Base-by-base conservation (phyloP, 2,888 invertebrate species). In the Ceriagrion tenellum region DNA sequence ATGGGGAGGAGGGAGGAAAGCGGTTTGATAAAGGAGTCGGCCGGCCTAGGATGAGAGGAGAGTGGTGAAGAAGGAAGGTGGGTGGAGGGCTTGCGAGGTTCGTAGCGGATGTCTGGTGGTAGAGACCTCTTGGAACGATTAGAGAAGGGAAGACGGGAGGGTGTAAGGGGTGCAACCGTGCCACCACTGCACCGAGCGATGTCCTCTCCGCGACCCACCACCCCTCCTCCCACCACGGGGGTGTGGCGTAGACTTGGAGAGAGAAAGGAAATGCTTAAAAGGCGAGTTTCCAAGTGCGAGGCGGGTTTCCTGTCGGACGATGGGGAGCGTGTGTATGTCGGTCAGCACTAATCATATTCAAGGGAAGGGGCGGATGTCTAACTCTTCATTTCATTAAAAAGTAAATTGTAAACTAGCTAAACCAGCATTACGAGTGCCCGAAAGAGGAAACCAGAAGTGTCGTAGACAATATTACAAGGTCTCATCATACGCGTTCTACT, bases 221-320 rank as follows among this genome's bases (percentile, higher is more conserved):
- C 23, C 26, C 47, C 47, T 47, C 8, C 4, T 8, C 69, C n/a
- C 69, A 18, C 59, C n/a, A 56, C 20, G 88, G 18, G 18, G 88
- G 88, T 35, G n/a, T n/a, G 81, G 81, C 26, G 47, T 55, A 56
- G 91, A 56, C 20, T 91, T 13, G 91, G 59, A 30, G 91, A 55
- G 47, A 10, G 55, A 91, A 95, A 47, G 40, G 69, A 59, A 81
- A 55, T 35, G 55, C 55, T 89, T 55, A 81, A 30, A 16, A n/a
- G 35, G 81, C 35, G 26, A 81, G 81, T 81, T 81, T 26, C 81
- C 16, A n/a, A 35, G 81, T 20, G 20, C 35, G 18, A 81, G 81
- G 4, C 81, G 81, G 81, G 81, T 81, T 35, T 81, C 81, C 81
- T 81, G 35, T 35, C 81, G 30, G 81, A 35, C 81, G 81, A 35